These are phyloP conservation scores for Agrochola circellaris DNA, from an alignment of 2,888 invertebrate genomes.

Conservation along the genomic window DNA sequence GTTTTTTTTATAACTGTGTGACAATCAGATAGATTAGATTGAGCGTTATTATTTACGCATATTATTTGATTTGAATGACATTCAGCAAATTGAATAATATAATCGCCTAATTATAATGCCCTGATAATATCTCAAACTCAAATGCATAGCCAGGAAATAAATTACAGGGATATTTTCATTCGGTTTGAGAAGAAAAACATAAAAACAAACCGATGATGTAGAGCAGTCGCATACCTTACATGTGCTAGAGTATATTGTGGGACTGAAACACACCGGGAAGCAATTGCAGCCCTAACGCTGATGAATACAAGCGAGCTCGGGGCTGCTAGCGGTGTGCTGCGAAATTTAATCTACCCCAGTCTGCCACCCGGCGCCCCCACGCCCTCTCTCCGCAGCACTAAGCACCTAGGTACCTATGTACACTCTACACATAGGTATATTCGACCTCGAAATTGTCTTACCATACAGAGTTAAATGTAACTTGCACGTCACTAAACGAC, in stretches of 20 bases:
- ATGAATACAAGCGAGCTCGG: constrained; percentile 86
- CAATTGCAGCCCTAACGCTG: constrained; percentile 85
- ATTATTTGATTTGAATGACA: background rate
- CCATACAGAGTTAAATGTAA: background rate
- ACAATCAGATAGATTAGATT: constrained; percentile 22
- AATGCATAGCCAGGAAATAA: background rate
- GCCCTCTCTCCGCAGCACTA: constrained; percentile 65
- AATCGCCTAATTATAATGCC: background rate
- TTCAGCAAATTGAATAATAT: background rate
- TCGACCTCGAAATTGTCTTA: background rate
- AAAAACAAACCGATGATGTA: constrained; percentile 21
- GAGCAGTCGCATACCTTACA: constrained; percentile 26
- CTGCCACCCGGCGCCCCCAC: constrained; percentile 79
- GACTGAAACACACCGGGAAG: constrained; percentile 78
- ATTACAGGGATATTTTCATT: background rate
- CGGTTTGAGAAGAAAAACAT: background rate
- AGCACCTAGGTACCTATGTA: constrained; percentile 69
- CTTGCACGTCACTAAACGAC: background rate
- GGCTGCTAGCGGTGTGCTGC: constrained; percentile 83
- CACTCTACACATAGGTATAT: constrained; percentile 49
- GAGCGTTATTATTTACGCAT: background rate
- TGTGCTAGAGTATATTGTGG: constrained; percentile 64
- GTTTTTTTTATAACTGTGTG: background rate
- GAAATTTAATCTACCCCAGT: constrained; percentile 90
- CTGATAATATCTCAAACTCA: background rate